Percentiles rank a stretch among this genome's conserved stretches.
phyloP scores from a whole-genome alignment of 2,113 vertebrate genomes.

The Bubo scandiacus region DNA sequence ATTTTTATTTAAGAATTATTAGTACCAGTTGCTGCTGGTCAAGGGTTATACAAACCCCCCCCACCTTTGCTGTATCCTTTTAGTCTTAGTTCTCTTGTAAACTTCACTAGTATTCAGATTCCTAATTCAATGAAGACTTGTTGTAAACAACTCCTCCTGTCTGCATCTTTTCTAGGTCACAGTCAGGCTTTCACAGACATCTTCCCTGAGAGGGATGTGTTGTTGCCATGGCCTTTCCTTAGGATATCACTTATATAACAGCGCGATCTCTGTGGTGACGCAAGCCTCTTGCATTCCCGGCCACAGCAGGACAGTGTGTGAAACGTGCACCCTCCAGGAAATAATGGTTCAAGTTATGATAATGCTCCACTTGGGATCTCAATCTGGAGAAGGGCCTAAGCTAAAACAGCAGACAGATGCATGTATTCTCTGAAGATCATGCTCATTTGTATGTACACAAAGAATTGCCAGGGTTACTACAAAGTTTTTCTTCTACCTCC shows the following conservation, averaged over 20 bases:
- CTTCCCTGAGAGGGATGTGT: background rate
- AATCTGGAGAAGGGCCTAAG: background rate
- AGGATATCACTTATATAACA: background rate
- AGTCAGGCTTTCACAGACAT: background rate
- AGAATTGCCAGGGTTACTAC: background rate
- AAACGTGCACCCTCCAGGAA: constrained; percentile 1
- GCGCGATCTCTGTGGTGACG: background rate
- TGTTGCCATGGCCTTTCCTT: constrained; percentile 2
- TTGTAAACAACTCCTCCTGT: background rate
- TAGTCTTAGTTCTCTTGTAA: background rate
- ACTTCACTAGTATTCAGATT: background rate
- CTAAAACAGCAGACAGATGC: background rate
- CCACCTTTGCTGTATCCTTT: background rate
- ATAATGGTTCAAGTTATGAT: background rate
- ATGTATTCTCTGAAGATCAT: background rate
- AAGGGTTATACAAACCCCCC: background rate
- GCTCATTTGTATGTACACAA: background rate
- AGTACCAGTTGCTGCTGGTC: background rate
- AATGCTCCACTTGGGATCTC: background rate
- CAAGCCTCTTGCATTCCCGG: background rate
- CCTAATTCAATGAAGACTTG: background rate
- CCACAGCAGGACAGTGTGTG: constrained; percentile 17
- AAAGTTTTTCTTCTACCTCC: background rate
- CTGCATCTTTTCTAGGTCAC: background rate
- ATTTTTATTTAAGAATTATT: background rate